These are phyloP conservation scores for Epinephelus malabaricus DNA, from an alignment of 2,797 vertebrate species.

Conservation along the genomic window DNA sequence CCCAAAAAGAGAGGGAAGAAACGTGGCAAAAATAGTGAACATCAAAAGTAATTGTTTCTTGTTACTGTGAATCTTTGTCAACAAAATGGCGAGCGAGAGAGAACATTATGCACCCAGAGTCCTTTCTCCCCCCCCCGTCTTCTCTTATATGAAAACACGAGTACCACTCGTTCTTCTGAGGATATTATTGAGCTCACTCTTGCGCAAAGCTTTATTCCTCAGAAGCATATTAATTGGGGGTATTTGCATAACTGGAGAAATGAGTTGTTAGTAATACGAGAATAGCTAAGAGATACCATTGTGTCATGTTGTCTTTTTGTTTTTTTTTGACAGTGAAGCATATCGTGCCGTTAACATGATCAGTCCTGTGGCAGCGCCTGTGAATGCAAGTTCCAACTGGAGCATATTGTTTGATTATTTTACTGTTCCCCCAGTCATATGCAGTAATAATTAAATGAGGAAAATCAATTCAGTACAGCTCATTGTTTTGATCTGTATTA, in stretches of 20 bases:
- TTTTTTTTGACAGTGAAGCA: conserved; percentile 52
- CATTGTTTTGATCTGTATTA: conserved; percentile 70
- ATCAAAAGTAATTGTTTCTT: conserved; percentile 20
- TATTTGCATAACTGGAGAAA: conserved; percentile 69
- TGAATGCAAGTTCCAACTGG: conserved; percentile 42
- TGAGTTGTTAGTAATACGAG: conserved; percentile 50
- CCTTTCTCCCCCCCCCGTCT: neutral
- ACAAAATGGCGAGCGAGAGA: conserved; percentile 15
- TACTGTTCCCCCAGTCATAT: conserved; percentile 40
- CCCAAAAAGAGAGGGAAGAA: neutral
- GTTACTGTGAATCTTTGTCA: conserved; percentile 39
- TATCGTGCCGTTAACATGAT: conserved; percentile 42
- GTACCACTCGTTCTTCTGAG: conserved; percentile 44
- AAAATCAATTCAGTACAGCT: conserved; percentile 62
- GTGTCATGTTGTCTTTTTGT: conserved; percentile 6
- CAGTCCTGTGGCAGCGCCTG: conserved; percentile 33
- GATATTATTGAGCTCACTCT: conserved; percentile 42
- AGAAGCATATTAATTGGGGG: conserved; percentile 64
- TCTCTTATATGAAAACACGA: conserved; percentile 35
- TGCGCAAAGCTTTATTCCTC: conserved; percentile 44
- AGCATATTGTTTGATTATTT: conserved; percentile 62
- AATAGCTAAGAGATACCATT: conserved; percentile 51
- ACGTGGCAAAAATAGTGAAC: neutral
- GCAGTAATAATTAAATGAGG: conserved; percentile 61
- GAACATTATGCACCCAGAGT: conserved; percentile 23